These are phyloP conservation scores for Falcunculus frontatus DNA, from an alignment of 2,113 vertebrate species.

Conservation along the genomic window DNA sequence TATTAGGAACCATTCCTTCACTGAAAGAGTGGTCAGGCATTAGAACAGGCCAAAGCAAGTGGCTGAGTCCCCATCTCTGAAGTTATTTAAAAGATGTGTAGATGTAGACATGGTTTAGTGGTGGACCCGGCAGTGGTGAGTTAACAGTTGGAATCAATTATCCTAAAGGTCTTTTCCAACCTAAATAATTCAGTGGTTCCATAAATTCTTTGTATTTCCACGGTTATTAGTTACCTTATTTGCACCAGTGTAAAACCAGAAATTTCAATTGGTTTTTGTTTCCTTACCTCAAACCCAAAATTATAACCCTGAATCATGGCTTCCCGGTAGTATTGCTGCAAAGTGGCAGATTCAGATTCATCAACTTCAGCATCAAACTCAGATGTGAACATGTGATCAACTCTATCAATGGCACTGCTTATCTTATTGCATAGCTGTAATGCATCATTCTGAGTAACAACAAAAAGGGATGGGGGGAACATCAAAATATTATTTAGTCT, in stretches of 20 bases:
- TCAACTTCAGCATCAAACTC: constrained; percentile 93
- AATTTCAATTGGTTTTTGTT: not conserved
- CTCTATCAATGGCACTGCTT: constrained; percentile 86
- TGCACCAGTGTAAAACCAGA: not conserved
- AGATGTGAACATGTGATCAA: constrained; percentile 92
- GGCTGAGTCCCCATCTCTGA: not conserved
- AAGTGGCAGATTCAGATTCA: constrained; percentile 86
- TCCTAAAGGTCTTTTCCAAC: not conserved
- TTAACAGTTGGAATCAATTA: not conserved
- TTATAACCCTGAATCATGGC: constrained; percentile 98
- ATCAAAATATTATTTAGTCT: not conserved
- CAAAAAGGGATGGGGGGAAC: not conserved
- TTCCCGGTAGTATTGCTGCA: constrained; percentile 96
- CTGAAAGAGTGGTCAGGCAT: not conserved
- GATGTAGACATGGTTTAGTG: not conserved
- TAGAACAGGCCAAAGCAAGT: not conserved
- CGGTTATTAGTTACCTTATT: not conserved
- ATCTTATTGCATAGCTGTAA: constrained; percentile 93
- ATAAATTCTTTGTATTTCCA: not conserved
- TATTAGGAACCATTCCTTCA: not conserved
- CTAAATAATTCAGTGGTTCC: not conserved
- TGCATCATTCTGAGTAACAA: constrained; percentile 82
- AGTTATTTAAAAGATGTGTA: not conserved
- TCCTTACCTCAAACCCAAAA: constrained; percentile 96
- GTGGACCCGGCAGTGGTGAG: not conserved